Conservation (phyloP, 2,888 invertebrate species). For the Chrysolina haemoptera region DNA sequence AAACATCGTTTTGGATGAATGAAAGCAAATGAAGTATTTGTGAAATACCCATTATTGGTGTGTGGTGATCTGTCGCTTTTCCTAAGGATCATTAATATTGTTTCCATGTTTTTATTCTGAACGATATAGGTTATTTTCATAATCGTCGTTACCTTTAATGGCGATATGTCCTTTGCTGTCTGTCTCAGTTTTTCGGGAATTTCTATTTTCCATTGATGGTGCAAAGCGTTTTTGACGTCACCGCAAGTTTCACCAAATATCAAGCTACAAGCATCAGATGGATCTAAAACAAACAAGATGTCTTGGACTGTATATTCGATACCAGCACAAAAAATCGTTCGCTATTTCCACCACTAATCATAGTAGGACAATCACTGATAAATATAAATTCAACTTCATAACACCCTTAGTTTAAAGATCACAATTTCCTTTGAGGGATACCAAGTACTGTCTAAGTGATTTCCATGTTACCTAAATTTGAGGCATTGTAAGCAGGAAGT, state of each 20-base stretch:
- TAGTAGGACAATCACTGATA: too few species aligned
- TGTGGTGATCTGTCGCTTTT: too few species aligned
- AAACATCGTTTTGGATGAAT: too few species aligned
- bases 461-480: slow-evolving; percentile 45
- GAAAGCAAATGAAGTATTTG: too few species aligned
- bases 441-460: background rate
- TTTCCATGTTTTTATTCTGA: background rate
- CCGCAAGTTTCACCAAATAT: slow-evolving; percentile 92
- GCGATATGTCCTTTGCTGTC: slow-evolving; percentile 76
- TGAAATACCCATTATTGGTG: background rate
- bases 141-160: slow-evolving; percentile 62
- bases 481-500: slow-evolving; percentile 58
- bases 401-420: too few species aligned
- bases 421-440: too few species aligned
- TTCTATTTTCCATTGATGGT: slow-evolving; percentile 86
- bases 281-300: slow-evolving; percentile 72
- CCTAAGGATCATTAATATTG: background rate
- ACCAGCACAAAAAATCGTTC: background rate
- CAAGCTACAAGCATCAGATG: slow-evolving; percentile 91
- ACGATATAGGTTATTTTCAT: background rate
- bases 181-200: slow-evolving; percentile 86
- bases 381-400: too few species aligned
- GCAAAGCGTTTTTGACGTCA: slow-evolving; percentile 86
- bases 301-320: background rate
- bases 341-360: background rate